Evolutionary conservation across 2,113 vertebrate species (phyloP).

Genomic region (Neolamprologus devosi): DNA sequence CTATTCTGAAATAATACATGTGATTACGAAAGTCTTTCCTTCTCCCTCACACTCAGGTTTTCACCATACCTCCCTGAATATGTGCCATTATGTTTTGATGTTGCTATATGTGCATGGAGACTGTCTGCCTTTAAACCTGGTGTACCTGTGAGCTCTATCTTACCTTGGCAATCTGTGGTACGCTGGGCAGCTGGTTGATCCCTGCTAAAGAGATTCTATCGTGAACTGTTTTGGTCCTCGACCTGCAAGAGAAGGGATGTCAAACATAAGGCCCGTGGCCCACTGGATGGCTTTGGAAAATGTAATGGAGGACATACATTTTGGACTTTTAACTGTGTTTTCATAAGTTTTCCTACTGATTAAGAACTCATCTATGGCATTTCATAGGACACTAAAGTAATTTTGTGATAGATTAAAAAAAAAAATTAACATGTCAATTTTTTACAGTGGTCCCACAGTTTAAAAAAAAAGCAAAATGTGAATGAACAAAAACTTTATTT

Average conservation of each 20-base stretch:
- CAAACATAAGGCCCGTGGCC: not conserved
- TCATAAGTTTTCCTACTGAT: not conserved
- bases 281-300: not conserved
- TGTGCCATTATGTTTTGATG: not conserved
- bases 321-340: not conserved
- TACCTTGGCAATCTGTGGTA: conserved; percentile 96
- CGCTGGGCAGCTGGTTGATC: conserved; percentile 88
- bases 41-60: not conserved
- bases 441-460: not conserved
- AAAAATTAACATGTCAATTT: not conserved
- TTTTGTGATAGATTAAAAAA: not conserved
- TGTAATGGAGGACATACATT: not conserved
- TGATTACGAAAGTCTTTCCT: not conserved
- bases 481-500: not conserved
- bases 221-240: conserved; percentile 84
- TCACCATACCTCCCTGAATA: not conserved
- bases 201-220: conserved; percentile 79
- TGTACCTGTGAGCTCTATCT: not conserved
- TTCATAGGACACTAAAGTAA: not conserved
- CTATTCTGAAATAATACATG: not conserved
- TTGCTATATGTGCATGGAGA: not conserved
- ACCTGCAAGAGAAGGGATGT: conserved; percentile 64
- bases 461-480: not conserved
- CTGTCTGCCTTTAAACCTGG: not conserved
- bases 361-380: not conserved